These are phyloP conservation scores for Aselliscus stoliczkanus DNA, from an alignment of 2,797 vertebrate species.

Conservation along the genomic window DNA sequence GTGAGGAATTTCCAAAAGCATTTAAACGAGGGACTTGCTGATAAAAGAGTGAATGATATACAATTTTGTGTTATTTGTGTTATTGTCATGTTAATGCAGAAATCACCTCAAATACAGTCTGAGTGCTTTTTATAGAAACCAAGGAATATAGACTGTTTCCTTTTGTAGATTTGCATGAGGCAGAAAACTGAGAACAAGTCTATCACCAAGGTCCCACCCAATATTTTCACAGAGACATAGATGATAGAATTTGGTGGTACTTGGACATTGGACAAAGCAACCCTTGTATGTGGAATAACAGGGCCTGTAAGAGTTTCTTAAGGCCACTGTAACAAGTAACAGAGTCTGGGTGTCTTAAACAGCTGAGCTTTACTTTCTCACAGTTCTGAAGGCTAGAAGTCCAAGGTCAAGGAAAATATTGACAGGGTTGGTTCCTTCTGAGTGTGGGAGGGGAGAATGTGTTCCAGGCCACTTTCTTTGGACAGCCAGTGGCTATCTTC, in stretches of 20 bases:
- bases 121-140: background rate
- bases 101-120: background rate
- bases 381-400: background rate
- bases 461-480: background rate
- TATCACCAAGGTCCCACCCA: background rate
- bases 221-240: background rate
- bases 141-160: background rate
- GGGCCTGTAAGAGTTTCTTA: rapidly evolving
- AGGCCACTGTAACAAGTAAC: rapidly evolving
- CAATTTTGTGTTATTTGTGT: background rate
- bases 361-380: background rate
- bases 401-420: background rate
- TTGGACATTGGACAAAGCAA: background rate
- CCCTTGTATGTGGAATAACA: background rate
- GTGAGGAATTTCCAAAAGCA: background rate
- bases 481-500: background rate
- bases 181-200: background rate
- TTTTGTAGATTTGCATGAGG: background rate
- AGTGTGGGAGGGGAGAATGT: background rate
- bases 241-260: background rate
- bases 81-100: background rate
- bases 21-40: background rate
- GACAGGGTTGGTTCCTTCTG: background rate
- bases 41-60: background rate
- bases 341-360: background rate